Evolutionary conservation across 2,888 invertebrate species (phyloP).

Genomic region (Mactromeris polynyma): DNA sequence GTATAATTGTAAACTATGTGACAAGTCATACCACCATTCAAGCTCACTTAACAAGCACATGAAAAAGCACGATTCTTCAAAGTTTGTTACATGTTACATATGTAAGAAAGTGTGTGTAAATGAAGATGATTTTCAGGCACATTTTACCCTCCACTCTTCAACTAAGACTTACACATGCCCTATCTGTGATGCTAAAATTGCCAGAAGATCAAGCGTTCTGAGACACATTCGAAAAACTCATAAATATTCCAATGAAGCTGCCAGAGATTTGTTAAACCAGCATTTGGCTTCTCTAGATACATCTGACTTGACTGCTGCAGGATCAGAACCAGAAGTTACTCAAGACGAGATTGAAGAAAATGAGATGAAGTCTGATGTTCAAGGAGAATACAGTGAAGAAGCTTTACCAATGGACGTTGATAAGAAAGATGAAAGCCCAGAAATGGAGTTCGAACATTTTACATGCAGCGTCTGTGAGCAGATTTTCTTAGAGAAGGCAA

Average conservation of each 20-base stretch:
- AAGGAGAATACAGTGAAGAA: not conserved
- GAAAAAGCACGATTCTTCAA: slow-evolving; percentile 41
- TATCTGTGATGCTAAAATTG: slow-evolving; percentile 55
- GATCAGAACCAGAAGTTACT: slow-evolving; percentile 22
- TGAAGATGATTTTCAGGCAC: slow-evolving; percentile 49
- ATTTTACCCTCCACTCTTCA: slow-evolving; percentile 45
- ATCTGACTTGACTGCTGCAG: slow-evolving; percentile 12
- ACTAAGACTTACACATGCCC: slow-evolving; percentile 55
- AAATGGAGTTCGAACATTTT: slow-evolving; percentile 47
- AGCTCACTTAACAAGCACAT: slow-evolving; percentile 62
- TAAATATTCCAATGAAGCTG: slow-evolving; percentile 53
- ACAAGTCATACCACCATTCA: slow-evolving; percentile 56
- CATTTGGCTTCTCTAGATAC: slow-evolving; percentile 45
- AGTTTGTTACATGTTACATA: slow-evolving; percentile 48
- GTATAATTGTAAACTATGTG: slow-evolving; percentile 53
- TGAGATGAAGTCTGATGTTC: not conserved
- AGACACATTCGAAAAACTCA: slow-evolving; percentile 64
- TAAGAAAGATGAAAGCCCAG: slow-evolving; percentile 15
- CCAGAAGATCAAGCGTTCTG: slow-evolving; percentile 56
- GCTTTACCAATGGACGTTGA: not conserved
- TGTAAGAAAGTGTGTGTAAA: slow-evolving; percentile 46
- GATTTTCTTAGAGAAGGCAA: slow-evolving; percentile 48
- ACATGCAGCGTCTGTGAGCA: slow-evolving; percentile 61
- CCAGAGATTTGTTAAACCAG: slow-evolving; percentile 54
- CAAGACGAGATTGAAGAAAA: slow-evolving; percentile 33